A percentile compares a stretch with the other conserved stretches of the same genome.
Conservation (phyloP, 2,888 invertebrate genomes). For the Alentia gelatinosa region DNA sequence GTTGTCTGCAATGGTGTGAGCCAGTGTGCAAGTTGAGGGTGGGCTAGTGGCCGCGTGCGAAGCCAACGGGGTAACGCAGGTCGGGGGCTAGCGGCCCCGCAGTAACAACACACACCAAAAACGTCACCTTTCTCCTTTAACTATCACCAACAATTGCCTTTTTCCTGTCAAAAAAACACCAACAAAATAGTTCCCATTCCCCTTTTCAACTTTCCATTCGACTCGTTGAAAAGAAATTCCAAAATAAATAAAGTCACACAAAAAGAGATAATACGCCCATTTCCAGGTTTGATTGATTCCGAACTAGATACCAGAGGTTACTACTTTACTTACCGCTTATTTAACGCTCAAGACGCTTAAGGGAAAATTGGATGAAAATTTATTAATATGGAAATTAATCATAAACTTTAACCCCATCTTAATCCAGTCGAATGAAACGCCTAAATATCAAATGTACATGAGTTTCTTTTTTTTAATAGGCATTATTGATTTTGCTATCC, state of each 20-base stretch:
- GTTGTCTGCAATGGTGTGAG: slow-evolving; percentile 31
- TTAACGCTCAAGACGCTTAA: background rate
- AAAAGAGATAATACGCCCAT: background rate
- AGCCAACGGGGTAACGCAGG: slow-evolving; percentile 46
- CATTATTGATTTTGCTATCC: too few species aligned
- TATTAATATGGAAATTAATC: too few species aligned
- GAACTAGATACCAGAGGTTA: background rate
- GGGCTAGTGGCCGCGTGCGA: slow-evolving; percentile 38
- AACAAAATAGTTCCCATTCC: slow-evolving; percentile 1
- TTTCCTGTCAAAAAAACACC: background rate
- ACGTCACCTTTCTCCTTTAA: background rate
- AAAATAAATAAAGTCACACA: background rate
- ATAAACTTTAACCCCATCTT: too few species aligned
- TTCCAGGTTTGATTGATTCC: background rate
- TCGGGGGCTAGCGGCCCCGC: slow-evolving; percentile 35
- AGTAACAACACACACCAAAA: slow-evolving; percentile 20
- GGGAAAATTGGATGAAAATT: background rate
- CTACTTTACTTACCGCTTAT: background rate
- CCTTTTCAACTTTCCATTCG: background rate
- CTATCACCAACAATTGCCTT: background rate
- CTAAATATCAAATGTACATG: too few species aligned
- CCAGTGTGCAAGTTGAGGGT: slow-evolving; percentile 53
- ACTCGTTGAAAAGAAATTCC: background rate
- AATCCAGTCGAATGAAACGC: too few species aligned
- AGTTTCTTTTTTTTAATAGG: too few species aligned